phyloP scores from a whole-genome alignment of 1,140 invertebrate genomes.

The Oryctes rhinoceros region DNA sequence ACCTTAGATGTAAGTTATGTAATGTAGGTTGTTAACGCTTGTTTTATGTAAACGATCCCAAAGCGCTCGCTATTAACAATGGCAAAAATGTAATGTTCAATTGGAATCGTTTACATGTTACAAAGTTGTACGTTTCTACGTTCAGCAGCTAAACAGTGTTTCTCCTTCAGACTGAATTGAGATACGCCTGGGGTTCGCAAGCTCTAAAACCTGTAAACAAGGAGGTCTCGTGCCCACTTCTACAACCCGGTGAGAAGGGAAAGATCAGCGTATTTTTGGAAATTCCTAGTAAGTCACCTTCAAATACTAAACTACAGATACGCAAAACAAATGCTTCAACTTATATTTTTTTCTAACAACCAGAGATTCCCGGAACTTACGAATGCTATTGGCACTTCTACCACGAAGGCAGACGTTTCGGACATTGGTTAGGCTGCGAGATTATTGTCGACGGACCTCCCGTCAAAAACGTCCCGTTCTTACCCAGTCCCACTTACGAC shows the following conservation, averaged over 20 bases:
- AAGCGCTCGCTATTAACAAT: too few relatives aligned
- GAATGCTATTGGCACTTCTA: conserved; percentile 61
- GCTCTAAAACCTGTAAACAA: conserved; percentile 51
- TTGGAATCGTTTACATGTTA: too few relatives aligned
- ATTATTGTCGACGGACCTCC: conserved; percentile 51
- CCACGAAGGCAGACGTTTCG: conserved; percentile 57
- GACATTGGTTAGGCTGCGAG: conserved; percentile 56
- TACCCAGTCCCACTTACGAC: conserved; percentile 35
- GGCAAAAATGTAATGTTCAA: too few relatives aligned
- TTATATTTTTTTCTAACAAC: conserved; percentile 20
- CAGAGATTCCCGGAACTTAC: conserved; percentile 57
- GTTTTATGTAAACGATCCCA: too few relatives aligned
- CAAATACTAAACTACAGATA: too few relatives aligned
- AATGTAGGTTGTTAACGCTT: too few relatives aligned
- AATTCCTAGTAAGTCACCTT: conserved; percentile 55
- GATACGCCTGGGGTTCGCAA: conserved; percentile 58
- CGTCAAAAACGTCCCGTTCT: neutral
- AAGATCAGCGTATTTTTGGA: conserved; percentile 54
- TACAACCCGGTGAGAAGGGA: conserved; percentile 58
- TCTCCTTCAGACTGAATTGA: conserved; percentile 56
- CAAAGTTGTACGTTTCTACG: too few relatives aligned
- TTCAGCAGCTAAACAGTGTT: neutral
- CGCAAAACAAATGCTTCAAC: too few relatives aligned
- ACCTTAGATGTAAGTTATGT: conserved; percentile 39
- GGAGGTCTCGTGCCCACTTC: conserved; percentile 54